Evolutionary conservation across 2,113 vertebrate genomes (phyloP), one percentile per base, ranked within the genome.

Genomic region (Sula dactylatra): DNA sequence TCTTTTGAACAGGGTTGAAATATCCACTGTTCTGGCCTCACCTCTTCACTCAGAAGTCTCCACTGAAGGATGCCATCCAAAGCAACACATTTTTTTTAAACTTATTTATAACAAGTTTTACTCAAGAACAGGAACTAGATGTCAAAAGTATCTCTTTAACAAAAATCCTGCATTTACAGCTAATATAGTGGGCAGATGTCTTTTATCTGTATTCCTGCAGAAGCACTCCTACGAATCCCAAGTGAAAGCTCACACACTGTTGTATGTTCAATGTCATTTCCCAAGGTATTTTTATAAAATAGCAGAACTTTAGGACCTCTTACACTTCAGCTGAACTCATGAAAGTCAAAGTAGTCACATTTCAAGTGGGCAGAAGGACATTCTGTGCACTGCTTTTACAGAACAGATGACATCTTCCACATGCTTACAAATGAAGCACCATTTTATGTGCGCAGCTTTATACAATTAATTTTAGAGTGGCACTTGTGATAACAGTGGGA

Each of bases 401-500:
- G 87, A 82, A 52, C 65, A 62, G 94, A 42, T 87, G 86, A 76
- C 86, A 95, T 15, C 47, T 82, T 71, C 88, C 70, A 82, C 7
- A 3, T 2, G 47, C 91, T 87, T 59, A 40, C 70, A 89, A 87
- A 89, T 9, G 58, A 95, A 90, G 87, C 49, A 25, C 62, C 44
- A 4, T n/a, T 82, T 64, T 82, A 50, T 64, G 49, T 2, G 0
- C 6, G 69, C 58, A 65, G 90, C 58, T 90, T 88, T 36, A 59
- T 12, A 85, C 54, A 91, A 93, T 72, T 96, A 87, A 79, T 70
- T 91, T 62, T 64, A 9, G 8, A 96, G 93, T 79, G 84, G 70
- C 85, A 86, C 94, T 97, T 61, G 61, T 44, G 52, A 4, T 71
- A 92, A 92, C 92, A 91, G 93, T 56, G 70, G 77, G 93, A 93